Evolutionary conservation across 1,140 invertebrate genomes (phyloP).

Genomic region (Drosophila bifasciata): DNA sequence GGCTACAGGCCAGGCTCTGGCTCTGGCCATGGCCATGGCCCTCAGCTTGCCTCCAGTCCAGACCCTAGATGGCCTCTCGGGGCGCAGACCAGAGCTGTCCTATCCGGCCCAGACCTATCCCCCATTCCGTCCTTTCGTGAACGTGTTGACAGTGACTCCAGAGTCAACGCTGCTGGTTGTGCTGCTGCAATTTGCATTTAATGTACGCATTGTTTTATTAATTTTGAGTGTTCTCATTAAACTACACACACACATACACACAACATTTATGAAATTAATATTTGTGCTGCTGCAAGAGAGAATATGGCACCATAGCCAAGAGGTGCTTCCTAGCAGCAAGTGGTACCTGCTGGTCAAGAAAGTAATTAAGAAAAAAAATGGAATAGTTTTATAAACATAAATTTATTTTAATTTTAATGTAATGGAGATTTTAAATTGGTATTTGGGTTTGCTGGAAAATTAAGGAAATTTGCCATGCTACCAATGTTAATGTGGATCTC

Average conservation of each 20-base stretch:
- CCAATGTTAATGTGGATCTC: too few relatives aligned
- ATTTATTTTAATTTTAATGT: slow-evolving; percentile 41
- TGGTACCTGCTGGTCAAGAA: slow-evolving; percentile 13
- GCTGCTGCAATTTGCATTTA: slow-evolving; percentile 80
- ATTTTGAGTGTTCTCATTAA: slow-evolving; percentile 77
- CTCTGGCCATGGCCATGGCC: not conserved
- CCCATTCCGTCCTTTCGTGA: slow-evolving; percentile 18
- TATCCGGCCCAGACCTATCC: slow-evolving; percentile 12
- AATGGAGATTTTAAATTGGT: slow-evolving; percentile 12
- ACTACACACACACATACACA: slow-evolving; percentile 64
- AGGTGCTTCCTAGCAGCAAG: not conserved
- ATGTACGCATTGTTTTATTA: slow-evolving; percentile 80
- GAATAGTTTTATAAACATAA: slow-evolving; percentile 39
- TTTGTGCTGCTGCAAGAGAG: slow-evolving; percentile 35
- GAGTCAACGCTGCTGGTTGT: slow-evolving; percentile 30
- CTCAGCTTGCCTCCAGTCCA: not conserved
- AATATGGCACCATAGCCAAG: not conserved
- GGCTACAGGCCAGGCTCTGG: too few relatives aligned
- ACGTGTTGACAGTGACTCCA: slow-evolving; percentile 48
- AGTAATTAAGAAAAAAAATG: slow-evolving; percentile 5
- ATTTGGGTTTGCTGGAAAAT: not conserved
- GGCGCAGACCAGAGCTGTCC: too few relatives aligned
- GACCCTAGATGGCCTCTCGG: too few relatives aligned
- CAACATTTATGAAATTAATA: slow-evolving; percentile 73
- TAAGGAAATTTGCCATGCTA: slow-evolving; percentile 4